These are phyloP conservation scores for Macrocentrus cingulum DNA, from an alignment of 1,140 invertebrate species.

Conservation along the genomic window DNA sequence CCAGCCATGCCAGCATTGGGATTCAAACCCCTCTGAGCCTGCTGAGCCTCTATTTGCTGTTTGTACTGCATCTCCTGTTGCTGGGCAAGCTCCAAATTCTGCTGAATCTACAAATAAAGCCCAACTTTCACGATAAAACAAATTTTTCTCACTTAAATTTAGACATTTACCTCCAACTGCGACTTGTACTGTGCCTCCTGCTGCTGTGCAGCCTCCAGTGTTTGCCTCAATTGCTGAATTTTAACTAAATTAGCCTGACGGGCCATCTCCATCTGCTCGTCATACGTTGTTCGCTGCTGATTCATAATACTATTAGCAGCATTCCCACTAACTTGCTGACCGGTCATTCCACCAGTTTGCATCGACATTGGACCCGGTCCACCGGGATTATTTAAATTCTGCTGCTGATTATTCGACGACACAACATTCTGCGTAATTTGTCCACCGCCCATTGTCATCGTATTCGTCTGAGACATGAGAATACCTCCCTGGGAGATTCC, in stretches of 20 bases:
- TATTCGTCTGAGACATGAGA: conserved; percentile 65
- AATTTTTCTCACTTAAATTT: neutral
- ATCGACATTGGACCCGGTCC: conserved; percentile 59
- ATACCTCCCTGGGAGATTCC: conserved; percentile 60
- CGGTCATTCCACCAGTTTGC: conserved; percentile 43
- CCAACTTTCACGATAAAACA: neutral
- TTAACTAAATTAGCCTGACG: conserved; percentile 70
- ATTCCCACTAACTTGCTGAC: conserved; percentile 38
- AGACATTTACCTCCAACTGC: conserved; percentile 65
- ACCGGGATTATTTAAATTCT: conserved; percentile 46
- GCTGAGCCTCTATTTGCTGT: conserved; percentile 67
- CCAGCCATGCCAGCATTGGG: conserved; percentile 47
- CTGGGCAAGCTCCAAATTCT: conserved; percentile 74
- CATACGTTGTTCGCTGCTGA: conserved; percentile 54
- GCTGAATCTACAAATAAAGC: conserved; percentile 62
- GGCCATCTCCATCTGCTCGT: conserved; percentile 63
- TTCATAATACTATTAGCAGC: conserved; percentile 54
- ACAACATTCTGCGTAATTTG: conserved; percentile 65
- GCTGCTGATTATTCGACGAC: conserved; percentile 50
- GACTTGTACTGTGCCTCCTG: conserved; percentile 77
- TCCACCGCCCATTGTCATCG: conserved; percentile 65
- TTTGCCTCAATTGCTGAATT: conserved; percentile 70
- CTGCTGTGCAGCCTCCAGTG: conserved; percentile 75
- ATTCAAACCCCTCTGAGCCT: conserved; percentile 53
- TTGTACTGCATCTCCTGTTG: conserved; percentile 78